Conservation (phyloP, 2,113 vertebrate species). For the Heterotis niloticus region DNA sequence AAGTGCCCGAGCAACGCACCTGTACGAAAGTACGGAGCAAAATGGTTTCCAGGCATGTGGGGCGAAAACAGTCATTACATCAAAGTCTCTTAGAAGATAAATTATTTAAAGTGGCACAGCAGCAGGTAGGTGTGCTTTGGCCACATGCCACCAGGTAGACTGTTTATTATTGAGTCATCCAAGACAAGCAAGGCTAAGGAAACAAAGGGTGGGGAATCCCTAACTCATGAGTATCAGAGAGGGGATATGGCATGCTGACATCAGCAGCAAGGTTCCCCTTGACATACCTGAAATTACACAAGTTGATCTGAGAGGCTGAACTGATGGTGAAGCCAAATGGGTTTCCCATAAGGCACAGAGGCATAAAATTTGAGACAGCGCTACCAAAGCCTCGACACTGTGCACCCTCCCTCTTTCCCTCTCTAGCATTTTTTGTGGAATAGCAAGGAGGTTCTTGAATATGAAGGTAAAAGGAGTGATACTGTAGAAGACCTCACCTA, state of each 20-base stretch:
- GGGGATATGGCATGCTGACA: neutral
- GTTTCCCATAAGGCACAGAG: neutral
- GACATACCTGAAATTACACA: neutral
- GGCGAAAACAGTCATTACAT: too few relatives aligned
- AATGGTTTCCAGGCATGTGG: neutral
- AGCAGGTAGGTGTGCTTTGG: neutral
- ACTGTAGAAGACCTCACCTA: too few relatives aligned
- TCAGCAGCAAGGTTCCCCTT: neutral
- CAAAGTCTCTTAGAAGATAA: too few relatives aligned
- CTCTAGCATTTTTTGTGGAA: too few relatives aligned
- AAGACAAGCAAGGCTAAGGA: conserved; percentile 16
- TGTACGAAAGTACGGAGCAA: neutral
- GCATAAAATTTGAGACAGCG: neutral
- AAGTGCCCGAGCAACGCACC: neutral
- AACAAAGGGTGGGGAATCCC: conserved; percentile 6
- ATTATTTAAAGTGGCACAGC: neutral
- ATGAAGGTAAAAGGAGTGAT: neutral
- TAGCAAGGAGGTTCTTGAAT: neutral
- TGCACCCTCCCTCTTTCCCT: neutral
- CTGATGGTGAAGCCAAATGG: neutral
- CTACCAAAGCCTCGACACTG: neutral
- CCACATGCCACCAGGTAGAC: conserved; percentile 18
- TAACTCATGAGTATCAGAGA: neutral
- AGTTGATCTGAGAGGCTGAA: neutral
- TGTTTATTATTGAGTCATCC: conserved; percentile 19